These are phyloP conservation scores for Orgyia antiqua DNA, from an alignment of 2,888 invertebrate genomes.

Conservation along the genomic window DNA sequence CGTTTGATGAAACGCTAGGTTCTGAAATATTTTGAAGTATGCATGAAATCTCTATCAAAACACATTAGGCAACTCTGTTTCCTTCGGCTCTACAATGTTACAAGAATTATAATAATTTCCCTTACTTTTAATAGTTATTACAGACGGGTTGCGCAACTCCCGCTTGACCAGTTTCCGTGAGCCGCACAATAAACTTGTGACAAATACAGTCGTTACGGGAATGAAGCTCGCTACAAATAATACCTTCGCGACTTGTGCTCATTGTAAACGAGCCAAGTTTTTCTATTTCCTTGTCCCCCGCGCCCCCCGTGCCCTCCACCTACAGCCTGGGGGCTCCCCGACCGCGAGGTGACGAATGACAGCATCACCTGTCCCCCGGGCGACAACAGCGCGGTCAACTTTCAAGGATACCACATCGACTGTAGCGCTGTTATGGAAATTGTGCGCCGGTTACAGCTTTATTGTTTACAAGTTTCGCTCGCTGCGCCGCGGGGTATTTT, in stretches of 20 bases:
- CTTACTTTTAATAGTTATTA: conserved; percentile 19
- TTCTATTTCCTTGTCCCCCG: conserved; percentile 41
- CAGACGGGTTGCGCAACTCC: conserved; percentile 14
- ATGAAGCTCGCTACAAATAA: conserved; percentile 37
- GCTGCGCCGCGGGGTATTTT: too few relatives aligned
- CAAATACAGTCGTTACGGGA: conserved; percentile 38
- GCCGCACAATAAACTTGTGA: conserved; percentile 30
- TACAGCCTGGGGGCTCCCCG: conserved; percentile 3
- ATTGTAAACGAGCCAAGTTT: conserved; percentile 53
- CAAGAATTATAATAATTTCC: conserved; percentile 4
- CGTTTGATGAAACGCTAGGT: too few relatives aligned
- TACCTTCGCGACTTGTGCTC: conserved; percentile 32
- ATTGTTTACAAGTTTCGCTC: too few relatives aligned
- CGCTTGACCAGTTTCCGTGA: conserved; percentile 25
- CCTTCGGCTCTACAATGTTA: too few relatives aligned
- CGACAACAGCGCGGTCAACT: conserved; percentile 18
- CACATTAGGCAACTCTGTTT: too few relatives aligned
- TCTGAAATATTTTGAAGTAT: too few relatives aligned
- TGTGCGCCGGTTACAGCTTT: conserved; percentile 2
- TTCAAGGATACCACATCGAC: conserved; percentile 14
- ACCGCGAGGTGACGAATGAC: conserved; percentile 29
- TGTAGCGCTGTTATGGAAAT: conserved; percentile 7
- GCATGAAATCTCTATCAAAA: too few relatives aligned
- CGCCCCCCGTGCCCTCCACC: too few relatives aligned
- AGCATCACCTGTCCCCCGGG: conserved; percentile 31